Evolutionary conservation across 30 jellyfish, hydroid and myxozoan species (phyloP), one percentile per base, ranked within the genome.

Genomic region (Chironex yamaguchii): DNA sequence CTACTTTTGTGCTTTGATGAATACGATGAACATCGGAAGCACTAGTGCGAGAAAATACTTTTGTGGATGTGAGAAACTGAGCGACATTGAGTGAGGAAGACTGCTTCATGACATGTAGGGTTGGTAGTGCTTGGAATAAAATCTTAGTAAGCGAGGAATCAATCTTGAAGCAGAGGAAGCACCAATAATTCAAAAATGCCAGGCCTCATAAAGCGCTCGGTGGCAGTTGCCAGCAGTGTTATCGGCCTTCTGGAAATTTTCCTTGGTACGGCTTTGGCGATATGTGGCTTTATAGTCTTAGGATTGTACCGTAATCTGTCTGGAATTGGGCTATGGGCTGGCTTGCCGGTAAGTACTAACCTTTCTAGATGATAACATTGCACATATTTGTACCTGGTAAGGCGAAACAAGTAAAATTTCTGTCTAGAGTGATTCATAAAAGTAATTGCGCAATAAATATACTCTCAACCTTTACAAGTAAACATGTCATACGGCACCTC

Each of bases 291-390:
- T 71, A 89, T 89, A 29, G 90, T 66, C 62, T 71, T 89, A 66
- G 97, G 97, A 13, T 71, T 89, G 86, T 89, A 30, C 51, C 87
- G 80, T 49, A 71, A 70, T 4, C 77, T 75, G 3, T 71, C 97
- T 36, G 97, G 86, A 20, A 89, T 77, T 81, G 97, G 97, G 6
- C 87, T 89, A 50, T 89, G 93, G 93, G 87, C 93, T 54, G 97
- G 97, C 49, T 89, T 89, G 58, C 93, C 97, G 65, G 97, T 89
- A 50, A 89, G 42, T 67, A 51, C 25, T 6, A 27, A 27, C 79
- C 3, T 30, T 22, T 9, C 73, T 9, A n/a, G n/a, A n/a, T n/a
- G n/a, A n/a, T 12, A 9, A 48, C 62, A 48, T 9, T n/a, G n/a
- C n/a, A n/a, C n/a, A 48, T 48, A 48, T 48, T n/a, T 48, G n/a